These are phyloP conservation scores for Bellardia pandia DNA, from an alignment of 2,888 invertebrate genomes.

Conservation along the genomic window DNA sequence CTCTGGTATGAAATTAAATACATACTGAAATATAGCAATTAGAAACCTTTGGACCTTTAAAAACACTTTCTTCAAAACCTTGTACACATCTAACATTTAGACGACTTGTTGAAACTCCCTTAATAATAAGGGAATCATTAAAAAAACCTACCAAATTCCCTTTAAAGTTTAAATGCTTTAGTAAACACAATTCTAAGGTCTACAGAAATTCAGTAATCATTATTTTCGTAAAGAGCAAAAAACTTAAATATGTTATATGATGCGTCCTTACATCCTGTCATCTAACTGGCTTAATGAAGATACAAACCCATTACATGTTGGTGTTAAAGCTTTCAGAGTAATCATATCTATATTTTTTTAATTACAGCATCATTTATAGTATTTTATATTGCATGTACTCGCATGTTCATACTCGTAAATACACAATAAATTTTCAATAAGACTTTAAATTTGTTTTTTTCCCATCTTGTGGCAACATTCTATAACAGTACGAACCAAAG, in stretches of 20 bases:
- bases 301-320: constrained; percentile 7
- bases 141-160: too few relatives aligned
- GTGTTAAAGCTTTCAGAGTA: constrained; percentile 4
- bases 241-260: not conserved
- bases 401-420: constrained; percentile 38
- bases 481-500: constrained; percentile 29
- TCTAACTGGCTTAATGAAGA: constrained; percentile 46
- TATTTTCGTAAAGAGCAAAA: not conserved
- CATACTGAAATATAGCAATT: too few relatives aligned
- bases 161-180: too few relatives aligned
- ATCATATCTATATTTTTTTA: constrained; percentile 52
- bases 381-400: not conserved
- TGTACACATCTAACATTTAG: too few relatives aligned
- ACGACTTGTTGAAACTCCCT: too few relatives aligned
- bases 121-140: too few relatives aligned
- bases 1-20: not conserved
- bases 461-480: constrained; percentile 25
- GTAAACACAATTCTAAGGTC: too few relatives aligned
- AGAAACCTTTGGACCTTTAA: too few relatives aligned
- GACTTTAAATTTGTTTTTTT: constrained; percentile 2
- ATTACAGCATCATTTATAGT: constrained; percentile 42
- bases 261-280: constrained; percentile 20
- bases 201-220: too few relatives aligned
- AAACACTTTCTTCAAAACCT: too few relatives aligned
- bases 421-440: constrained; percentile 63